A percentile compares a stretch with the other conserved stretches of the same genome.
Evolutionary conservation across 2,888 invertebrate species (phyloP).

Genomic region (Cheiracanthium punctorium): DNA sequence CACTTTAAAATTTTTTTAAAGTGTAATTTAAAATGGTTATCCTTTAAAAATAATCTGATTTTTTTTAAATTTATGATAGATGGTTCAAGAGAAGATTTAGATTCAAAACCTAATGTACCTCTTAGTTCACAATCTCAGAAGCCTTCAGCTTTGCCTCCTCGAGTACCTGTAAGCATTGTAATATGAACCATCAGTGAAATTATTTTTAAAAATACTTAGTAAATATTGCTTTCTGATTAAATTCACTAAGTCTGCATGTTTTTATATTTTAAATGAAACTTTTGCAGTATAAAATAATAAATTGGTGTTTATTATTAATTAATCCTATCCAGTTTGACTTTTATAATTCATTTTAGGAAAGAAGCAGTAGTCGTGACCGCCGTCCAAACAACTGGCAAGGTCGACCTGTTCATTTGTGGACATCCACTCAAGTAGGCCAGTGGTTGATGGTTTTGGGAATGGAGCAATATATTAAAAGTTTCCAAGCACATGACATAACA

Average conservation of each 20-base stretch:
- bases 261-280: too few species aligned
- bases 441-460: constrained; percentile 89
- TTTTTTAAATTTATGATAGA: constrained; percentile 20
- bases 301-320: too few species aligned
- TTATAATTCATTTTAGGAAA: constrained; percentile 30
- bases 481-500: constrained; percentile 91
- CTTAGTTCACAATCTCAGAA: constrained; percentile 23
- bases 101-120: constrained; percentile 37
- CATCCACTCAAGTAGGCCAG: constrained; percentile 90
- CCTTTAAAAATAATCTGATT: not conserved
- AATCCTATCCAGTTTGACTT: too few species aligned
- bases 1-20: too few species aligned
- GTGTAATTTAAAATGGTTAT: not conserved
- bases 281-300: too few species aligned
- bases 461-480: constrained; percentile 90
- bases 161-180: constrained; percentile 67
- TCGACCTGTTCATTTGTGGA: constrained; percentile 86
- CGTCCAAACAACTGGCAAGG: constrained; percentile 80
- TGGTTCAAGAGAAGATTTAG: constrained; percentile 57
- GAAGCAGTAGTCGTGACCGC: constrained; percentile 67
- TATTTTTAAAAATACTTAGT: too few species aligned
- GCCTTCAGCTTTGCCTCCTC: constrained; percentile 52
- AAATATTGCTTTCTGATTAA: too few species aligned
- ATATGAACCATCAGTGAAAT: too few species aligned
- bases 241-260: too few species aligned